phyloP scores from a whole-genome alignment of 2,797 vertebrate genomes.

The Mareca strepera region DNA sequence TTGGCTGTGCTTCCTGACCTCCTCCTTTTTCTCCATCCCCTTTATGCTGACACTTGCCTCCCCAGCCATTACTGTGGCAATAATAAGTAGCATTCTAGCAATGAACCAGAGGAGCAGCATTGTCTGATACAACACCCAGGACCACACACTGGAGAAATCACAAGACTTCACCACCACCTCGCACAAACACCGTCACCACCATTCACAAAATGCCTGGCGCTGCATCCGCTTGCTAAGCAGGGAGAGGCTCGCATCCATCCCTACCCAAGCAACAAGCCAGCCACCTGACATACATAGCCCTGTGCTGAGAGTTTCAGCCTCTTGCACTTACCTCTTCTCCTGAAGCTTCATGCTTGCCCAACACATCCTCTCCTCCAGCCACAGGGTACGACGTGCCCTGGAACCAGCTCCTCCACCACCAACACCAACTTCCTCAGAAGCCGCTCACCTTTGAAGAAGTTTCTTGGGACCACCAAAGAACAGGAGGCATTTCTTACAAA shows the following conservation, averaged over 20 bases:
- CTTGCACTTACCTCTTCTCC: accelerated
- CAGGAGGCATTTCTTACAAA: accelerated
- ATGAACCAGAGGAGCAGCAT: accelerated
- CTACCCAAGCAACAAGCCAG: accelerated
- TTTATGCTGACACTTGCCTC: background rate
- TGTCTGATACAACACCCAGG: background rate
- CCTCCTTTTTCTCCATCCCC: background rate
- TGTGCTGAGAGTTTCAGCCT: accelerated
- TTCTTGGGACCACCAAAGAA: accelerated
- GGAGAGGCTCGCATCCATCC: accelerated
- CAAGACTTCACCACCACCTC: accelerated
- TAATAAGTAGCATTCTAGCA: background rate
- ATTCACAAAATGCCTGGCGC: accelerated
- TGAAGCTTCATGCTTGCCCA: background rate
- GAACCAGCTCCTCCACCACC: accelerated
- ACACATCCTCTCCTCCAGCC: accelerated
- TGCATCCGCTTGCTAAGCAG: accelerated
- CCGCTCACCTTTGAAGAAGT: accelerated
- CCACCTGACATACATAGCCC: accelerated
- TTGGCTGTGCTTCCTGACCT: background rate
- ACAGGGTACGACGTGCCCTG: accelerated
- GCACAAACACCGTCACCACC: background rate
- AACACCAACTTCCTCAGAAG: accelerated
- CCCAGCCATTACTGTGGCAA: background rate
- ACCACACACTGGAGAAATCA: accelerated